Evolutionary conservation across 2,113 vertebrate genomes (phyloP), one percentile per base, ranked within the genome.

Genomic region (Ammodramus savannarum): DNA sequence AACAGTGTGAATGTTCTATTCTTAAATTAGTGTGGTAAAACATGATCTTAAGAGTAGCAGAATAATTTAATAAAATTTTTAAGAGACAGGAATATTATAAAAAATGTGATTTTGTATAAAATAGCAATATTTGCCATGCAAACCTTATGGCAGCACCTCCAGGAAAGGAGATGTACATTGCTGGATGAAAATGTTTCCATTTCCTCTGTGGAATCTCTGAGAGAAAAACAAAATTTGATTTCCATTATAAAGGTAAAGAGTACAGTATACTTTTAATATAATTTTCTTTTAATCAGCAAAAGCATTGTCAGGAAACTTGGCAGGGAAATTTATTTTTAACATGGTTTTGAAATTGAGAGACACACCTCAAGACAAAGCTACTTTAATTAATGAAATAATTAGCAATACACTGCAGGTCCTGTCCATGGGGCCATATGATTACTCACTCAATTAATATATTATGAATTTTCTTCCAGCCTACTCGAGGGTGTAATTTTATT

Each of bases 371-470:
- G 87, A 94, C 67, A 79, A 54, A 92, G 36, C 10, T 49, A 11
- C 44, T 91, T 62, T 91, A 85, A 85, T 77, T 82, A 84, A 92
- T 90, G 39, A 87, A 79, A 74, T 58, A 62, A 69, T 87, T 82
- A 68, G 49, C 54, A 36, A 31, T 51, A 61, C 21, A 23, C 36
- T 54, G 48, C 34, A 81, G 36, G 55, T 49, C 63, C 81, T 84
- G 62, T 84, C 73, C 61, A 39, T 21, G 27, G 73, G 29, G n/a
- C 54, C 66, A 14, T 77, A 18, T 59, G 34, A 62, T 80, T 84
- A 52, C 48, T 75, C 39, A 39, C 88, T 80, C 75, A 72, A 51
- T 55, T 52, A 61, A 62, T 84, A 52, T 16, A 67, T 72, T 59
- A 84, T 79, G n/a, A 52, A 68, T 94, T 62, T 84, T 68, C 38